Evolutionary conservation across 92 coral and sea anemone genomes (phyloP), one percentile per base, ranked within the genome.

Genomic region (Ricordea florida): DNA sequence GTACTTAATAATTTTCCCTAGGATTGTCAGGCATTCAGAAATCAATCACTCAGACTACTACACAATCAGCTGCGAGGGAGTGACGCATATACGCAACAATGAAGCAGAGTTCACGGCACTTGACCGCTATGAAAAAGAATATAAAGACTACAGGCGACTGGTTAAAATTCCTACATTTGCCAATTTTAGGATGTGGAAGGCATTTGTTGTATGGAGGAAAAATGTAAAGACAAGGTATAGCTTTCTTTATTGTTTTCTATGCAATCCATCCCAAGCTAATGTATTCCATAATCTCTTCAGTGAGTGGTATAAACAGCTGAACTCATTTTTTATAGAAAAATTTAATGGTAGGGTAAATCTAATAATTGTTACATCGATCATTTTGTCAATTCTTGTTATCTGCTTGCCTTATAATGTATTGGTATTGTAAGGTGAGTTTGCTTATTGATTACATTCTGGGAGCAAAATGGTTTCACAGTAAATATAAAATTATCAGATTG

Each of bases 141-240:
- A 91, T 55, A 61, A 72, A 40, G 97, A 94, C 76, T 94, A 94
- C 69, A 94, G 84, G 66, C 64, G 84, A 14, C 87, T 94, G 18
- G 93, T 92, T 37, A 82, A 87, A 68, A 94, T 94, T 32, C 96
- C 90, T 51, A 88, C 97, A 27, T 94, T 94, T 91, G 97, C 93
- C 17, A 91, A 87, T 81, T 94, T 94, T 58, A 86, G 98, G 55
- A 94, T 91, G 91, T 94, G 98, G 98, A 94, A 94, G 71, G 98
- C 98, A 33, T 94, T 94, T 82, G 98, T 92, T 4, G 98, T 94
- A 1, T 94, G 98, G 98, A 78, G 98, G 44, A 94, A 94, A 56
- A 94, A 94, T 82, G 98, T 94, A 40, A 80, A 90, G 46, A 87
- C 97, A 62, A 94, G 98, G 60, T 24, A 33, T 5, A 15, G n/a